Percentiles rank a stretch among this genome's conserved stretches.
Evolutionary conservation across 2,888 invertebrate genomes (phyloP).

Genomic region (Drosophila cognata): DNA sequence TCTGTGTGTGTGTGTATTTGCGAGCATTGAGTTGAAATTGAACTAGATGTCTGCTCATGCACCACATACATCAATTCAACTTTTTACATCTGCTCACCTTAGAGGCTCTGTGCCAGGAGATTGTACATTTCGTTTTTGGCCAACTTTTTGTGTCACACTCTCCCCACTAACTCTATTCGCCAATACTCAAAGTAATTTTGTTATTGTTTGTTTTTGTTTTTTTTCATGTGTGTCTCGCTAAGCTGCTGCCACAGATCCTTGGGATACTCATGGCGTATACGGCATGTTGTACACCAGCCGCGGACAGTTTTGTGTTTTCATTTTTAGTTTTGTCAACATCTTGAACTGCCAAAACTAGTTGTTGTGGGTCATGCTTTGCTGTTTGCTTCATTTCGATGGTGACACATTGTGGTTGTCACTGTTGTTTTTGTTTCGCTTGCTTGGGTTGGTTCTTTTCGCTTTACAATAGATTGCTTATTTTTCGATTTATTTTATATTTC

Average conservation of each 20-base stretch:
- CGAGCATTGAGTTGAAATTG: constrained; percentile 39
- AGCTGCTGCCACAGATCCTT: constrained; percentile 42
- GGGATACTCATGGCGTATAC: constrained; percentile 37
- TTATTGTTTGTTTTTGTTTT: constrained; percentile 19
- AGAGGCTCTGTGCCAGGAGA: constrained; percentile 20
- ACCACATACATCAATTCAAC: constrained; percentile 30
- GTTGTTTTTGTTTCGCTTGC: constrained; percentile 20
- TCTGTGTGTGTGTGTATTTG: constrained; percentile 1
- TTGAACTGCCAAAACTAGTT: constrained; percentile 57
- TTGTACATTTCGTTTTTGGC: constrained; percentile 46
- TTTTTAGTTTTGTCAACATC: constrained; percentile 23
- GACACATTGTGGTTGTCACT: constrained; percentile 59
- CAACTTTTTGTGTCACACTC: constrained; percentile 46
- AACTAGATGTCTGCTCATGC: constrained; percentile 22
- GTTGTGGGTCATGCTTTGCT: constrained; percentile 57
- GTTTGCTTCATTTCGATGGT: constrained; percentile 49
- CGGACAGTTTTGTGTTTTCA: constrained; percentile 28
- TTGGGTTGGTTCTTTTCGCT: constrained; percentile 35
- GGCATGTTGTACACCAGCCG: constrained; percentile 51
- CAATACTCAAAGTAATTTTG: constrained; percentile 49
- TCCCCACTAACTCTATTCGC: constrained; percentile 39
- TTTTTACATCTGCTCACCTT: constrained; percentile 39
- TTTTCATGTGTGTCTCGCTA: constrained; percentile 13
- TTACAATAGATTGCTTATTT: constrained; percentile 61
- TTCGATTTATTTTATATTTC: constrained; percentile 36